Evolutionary conservation across 2,113 vertebrate genomes (phyloP).

Genomic region (Rallus limicola): DNA sequence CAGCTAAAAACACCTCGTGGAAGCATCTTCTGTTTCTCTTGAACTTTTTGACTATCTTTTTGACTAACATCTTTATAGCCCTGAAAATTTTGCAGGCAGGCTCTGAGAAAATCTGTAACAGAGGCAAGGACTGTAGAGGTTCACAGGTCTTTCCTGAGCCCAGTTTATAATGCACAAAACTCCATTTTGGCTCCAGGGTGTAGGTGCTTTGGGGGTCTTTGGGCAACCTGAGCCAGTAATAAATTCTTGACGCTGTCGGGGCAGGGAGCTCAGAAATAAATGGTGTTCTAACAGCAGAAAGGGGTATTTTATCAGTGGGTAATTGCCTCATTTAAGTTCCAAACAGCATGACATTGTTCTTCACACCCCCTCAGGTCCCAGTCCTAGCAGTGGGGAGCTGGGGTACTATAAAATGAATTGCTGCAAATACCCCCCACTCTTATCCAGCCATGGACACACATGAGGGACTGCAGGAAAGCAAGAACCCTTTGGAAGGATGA

Average conservation of each 20-base stretch:
- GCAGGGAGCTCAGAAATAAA: neutral
- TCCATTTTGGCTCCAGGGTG: neutral
- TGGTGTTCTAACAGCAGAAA: neutral
- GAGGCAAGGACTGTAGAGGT: neutral
- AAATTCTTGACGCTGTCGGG: rapidly evolving
- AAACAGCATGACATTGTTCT: neutral
- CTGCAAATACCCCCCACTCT: neutral
- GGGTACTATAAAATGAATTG: neutral
- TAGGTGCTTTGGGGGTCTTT: neutral
- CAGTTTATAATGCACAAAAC: neutral
- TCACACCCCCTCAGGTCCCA: neutral
- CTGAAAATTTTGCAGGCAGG: neutral
- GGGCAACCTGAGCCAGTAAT: neutral
- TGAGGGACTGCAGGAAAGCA: neutral
- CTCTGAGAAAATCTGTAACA: neutral
- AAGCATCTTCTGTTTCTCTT: neutral
- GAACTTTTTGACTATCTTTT: neutral
- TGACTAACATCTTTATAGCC: neutral
- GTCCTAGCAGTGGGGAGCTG: neutral
- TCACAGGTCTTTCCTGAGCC: neutral
- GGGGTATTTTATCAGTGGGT: neutral
- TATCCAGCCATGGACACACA: rapidly evolving
- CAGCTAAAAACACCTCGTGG: neutral
- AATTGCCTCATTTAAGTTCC: neutral
- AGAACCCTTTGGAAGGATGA: neutral